Evolutionary conservation across 1,140 invertebrate genomes (phyloP).

Genomic region (Teleopsis dalmanni): DNA sequence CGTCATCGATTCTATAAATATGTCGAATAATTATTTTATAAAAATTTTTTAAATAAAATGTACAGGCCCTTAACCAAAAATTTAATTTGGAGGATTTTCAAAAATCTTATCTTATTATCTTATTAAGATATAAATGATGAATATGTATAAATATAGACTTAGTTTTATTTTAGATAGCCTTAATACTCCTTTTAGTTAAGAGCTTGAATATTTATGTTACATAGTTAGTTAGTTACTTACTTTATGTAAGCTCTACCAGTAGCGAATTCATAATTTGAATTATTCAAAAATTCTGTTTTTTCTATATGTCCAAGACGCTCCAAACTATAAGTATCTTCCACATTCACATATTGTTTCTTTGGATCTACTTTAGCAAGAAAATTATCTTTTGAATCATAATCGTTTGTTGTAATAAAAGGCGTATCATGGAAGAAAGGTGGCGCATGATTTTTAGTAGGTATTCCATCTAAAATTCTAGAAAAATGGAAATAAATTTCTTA

Average conservation of each 20-base stretch:
- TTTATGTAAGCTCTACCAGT: conserved; percentile 6
- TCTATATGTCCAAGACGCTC: conserved; percentile 1
- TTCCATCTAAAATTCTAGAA: too few species aligned
- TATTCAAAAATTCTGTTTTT: not conserved
- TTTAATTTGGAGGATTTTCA: not conserved
- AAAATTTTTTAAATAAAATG: too few species aligned
- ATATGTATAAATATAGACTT: not conserved
- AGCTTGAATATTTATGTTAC: too few species aligned
- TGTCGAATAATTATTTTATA: too few species aligned
- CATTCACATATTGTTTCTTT: not conserved
- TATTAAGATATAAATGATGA: not conserved
- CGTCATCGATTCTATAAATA: too few species aligned
- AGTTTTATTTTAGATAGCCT: not conserved
- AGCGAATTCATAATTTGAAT: conserved; percentile 4
- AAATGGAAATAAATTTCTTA: not conserved
- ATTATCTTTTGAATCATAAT: too few species aligned
- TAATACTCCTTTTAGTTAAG: too few species aligned
- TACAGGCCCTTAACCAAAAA: not conserved
- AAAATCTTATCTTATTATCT: not conserved
- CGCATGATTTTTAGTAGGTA: too few species aligned
- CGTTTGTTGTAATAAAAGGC: too few species aligned
- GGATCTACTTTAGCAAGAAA: too few species aligned
- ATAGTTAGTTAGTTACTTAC: not conserved
- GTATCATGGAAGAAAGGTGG: too few species aligned
- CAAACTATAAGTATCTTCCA: not conserved